Conservation (phyloP, 2,797 vertebrate genomes). For the Rallus crepitans region DNA sequence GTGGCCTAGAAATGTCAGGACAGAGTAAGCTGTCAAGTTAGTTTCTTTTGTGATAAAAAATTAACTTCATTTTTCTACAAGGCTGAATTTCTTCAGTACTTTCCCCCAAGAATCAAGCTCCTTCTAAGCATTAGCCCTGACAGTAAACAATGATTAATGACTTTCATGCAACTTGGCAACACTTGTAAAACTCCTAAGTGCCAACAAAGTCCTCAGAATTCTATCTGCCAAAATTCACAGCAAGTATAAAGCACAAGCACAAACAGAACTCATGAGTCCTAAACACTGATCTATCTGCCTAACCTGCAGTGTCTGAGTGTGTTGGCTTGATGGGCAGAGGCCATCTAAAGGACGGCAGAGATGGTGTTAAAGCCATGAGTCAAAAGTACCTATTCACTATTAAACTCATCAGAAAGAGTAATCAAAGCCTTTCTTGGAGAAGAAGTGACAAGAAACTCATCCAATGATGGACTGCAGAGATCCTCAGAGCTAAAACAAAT, state of each 20-base stretch:
- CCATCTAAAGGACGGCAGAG: no score
- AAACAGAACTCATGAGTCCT: neutral
- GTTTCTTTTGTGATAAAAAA: slow-evolving; percentile 18
- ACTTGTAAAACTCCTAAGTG: neutral
- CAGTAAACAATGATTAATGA: slow-evolving; percentile 24
- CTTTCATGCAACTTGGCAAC: neutral
- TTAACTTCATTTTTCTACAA: slow-evolving; percentile 36
- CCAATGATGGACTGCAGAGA: no score
- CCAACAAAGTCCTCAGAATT: neutral
- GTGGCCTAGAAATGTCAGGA: neutral
- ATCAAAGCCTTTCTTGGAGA: no score
- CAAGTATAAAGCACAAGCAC: neutral
- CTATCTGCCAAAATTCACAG: neutral
- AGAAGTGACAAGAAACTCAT: no score
- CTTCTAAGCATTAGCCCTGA: neutral
- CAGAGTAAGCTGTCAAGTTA: neutral
- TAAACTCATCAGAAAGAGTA: no score
- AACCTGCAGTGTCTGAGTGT: neutral
- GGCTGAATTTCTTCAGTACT: neutral
- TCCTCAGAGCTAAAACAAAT: no score
- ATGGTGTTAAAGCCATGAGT: no score
- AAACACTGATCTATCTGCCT: neutral
- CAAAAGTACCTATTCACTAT: no score
- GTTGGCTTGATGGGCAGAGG: no score
- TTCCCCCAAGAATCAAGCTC: neutral